phyloP scores from a whole-genome alignment of 2,113 vertebrate species.

The Strigops habroptila region DNA sequence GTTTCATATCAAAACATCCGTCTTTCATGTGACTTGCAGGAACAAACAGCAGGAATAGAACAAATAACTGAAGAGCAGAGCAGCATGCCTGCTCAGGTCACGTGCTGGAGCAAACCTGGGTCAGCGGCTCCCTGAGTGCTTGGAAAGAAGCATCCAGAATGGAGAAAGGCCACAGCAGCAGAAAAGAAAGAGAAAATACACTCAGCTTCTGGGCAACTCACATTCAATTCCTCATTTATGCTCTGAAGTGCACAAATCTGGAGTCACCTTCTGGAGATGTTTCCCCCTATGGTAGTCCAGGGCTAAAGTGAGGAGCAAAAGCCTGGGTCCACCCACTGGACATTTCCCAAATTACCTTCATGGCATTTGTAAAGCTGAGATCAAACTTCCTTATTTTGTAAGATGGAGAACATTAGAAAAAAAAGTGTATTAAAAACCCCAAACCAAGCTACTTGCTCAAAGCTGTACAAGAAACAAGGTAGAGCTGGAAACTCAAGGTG shows the following conservation, averaged over 20 bases:
- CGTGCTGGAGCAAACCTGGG: neutral
- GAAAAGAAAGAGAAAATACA: neutral
- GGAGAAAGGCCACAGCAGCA: neutral
- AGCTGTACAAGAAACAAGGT: neutral
- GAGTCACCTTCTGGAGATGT: neutral
- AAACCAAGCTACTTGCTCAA: neutral
- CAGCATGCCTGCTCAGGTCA: accelerated
- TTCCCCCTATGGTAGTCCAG: accelerated
- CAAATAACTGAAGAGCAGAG: neutral
- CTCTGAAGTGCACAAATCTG: neutral
- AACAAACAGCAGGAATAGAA: neutral
- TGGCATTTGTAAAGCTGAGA: neutral
- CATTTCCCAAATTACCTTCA: neutral
- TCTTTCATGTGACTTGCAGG: neutral
- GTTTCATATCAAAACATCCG: neutral
- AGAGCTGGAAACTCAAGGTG: neutral
- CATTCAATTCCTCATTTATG: neutral
- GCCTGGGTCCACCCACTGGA: neutral
- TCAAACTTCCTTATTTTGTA: neutral
- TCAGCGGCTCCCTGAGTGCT: neutral
- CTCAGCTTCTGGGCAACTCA: neutral
- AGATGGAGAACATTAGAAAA: neutral
- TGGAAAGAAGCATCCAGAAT: neutral
- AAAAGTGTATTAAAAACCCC: no score
- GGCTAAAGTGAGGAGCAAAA: neutral